A percentile compares a stretch with the other conserved stretches of the same genome.
Evolutionary conservation across 2,888 invertebrate genomes (phyloP).

Genomic region (Orthosia gracilis): DNA sequence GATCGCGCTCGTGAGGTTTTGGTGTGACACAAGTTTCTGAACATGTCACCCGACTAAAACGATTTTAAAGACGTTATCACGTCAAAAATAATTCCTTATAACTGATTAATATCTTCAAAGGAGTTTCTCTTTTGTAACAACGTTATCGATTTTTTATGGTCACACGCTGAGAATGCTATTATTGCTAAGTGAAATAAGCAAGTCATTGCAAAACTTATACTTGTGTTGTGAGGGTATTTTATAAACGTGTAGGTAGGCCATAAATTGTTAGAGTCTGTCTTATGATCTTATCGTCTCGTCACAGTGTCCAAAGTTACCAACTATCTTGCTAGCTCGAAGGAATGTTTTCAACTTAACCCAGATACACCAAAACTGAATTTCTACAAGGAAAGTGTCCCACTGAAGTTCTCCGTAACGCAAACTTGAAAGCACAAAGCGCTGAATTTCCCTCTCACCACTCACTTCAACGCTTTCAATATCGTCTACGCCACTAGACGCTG

Average conservation of each 20-base stretch:
- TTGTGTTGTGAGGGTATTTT: too few species aligned
- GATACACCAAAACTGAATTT: conserved; percentile 55
- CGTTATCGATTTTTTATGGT: conserved; percentile 6
- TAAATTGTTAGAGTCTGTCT: background rate
- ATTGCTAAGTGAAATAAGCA: background rate
- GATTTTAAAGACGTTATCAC: too few species aligned
- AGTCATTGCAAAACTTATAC: background rate
- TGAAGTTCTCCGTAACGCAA: conserved; percentile 63
- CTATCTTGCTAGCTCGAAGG: conserved; percentile 1
- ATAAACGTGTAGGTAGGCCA: background rate
- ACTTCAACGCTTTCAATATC: conserved; percentile 67
- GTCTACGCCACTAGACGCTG: conserved; percentile 60
- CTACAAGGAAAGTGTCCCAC: conserved; percentile 52
- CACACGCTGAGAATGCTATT: background rate
- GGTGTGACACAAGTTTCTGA: too few species aligned
- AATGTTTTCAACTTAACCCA: conserved; percentile 56
- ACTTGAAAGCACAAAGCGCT: conserved; percentile 73
- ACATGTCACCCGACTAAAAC: too few species aligned
- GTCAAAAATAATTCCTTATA: too few species aligned
- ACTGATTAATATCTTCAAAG: background rate
- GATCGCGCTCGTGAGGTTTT: too few species aligned
- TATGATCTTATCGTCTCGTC: conserved; percentile 18
- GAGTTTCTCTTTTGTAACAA: background rate
- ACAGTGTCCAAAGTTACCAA: conserved; percentile 21
- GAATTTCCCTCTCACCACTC: conserved; percentile 65